Evolutionary conservation across 2,113 vertebrate genomes (phyloP), one percentile per base, ranked within the genome.

Genomic region (Chitala chitala): DNA sequence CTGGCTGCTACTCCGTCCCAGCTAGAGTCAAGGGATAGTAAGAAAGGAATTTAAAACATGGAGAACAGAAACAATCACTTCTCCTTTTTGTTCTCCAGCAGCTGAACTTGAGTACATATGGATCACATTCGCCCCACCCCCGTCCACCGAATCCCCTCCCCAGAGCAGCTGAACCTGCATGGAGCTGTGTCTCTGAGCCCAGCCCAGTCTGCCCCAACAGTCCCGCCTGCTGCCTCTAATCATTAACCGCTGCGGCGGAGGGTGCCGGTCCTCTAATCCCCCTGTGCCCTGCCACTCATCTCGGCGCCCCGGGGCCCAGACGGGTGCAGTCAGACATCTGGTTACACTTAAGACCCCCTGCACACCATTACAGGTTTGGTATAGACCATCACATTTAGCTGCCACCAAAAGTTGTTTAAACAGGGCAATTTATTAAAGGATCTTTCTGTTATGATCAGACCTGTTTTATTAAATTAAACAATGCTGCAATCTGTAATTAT

Each of bases 21-120:
- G 77, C 77, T 79, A 82, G 64, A 65, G 75, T 77, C 69, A 76
- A 77, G 77, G 48, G 76, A 70, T 72, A 75, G 78, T 79, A 86
- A 77, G 84, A 82, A 76, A 79, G 83, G 83, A 87, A 84, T 85
- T 82, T 77, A 75, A 81, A 80, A 75, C 78, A 79, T 58, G 33
- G 38, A 74, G 77, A 76, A 77, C 68, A 78, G 80, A 83, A 85
- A 81, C 82, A 83, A 81, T 81, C 58, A 31, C 72, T 75, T 81
- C 75, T 82, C 81, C 77, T 55, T 82, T 76, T 82, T 79, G 71
- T 81, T 81, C 77, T 76, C 71, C 77, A 72, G 74, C 72, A 75
- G 75, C 76, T 82, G 76, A 78, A 80, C 78, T 75, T 54, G 40
- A 63, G 54, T 76, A 79, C 82, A 87, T 81, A 85, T 86, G 82